Conservation (phyloP, 2,797 vertebrate species). For the Sphenopsis melanotis region DNA sequence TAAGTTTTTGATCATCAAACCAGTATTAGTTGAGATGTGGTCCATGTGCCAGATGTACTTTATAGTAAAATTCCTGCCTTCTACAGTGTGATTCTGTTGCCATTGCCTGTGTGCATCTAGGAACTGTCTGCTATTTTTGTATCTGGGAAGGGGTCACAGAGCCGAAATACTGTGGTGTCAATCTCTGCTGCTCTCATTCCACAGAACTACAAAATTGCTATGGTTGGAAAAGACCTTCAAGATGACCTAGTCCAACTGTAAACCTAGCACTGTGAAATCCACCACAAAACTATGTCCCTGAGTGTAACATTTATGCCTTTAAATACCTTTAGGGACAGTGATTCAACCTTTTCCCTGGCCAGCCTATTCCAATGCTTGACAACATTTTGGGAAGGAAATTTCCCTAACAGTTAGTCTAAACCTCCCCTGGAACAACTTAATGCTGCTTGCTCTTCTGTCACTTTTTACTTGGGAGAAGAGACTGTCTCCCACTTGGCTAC, state of each 20-base stretch:
- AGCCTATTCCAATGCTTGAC: neutral
- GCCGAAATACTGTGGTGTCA: neutral
- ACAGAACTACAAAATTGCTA: neutral
- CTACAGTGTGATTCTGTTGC: neutral
- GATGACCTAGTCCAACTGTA: neutral
- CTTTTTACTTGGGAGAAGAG: neutral
- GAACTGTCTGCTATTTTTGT: neutral
- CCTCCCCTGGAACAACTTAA: neutral
- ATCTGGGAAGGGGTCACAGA: neutral
- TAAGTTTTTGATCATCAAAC: neutral
- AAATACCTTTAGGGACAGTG: neutral
- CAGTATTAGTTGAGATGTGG: neutral
- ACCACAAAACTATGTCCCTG: neutral
- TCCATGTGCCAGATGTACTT: neutral
- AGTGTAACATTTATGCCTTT: neutral
- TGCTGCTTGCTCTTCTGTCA: neutral
- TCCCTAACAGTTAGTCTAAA: neutral
- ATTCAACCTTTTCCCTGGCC: neutral
- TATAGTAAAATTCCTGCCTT: neutral
- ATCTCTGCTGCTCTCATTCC: neutral
- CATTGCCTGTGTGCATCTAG: neutral
- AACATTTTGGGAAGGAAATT: neutral
- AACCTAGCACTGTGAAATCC: neutral
- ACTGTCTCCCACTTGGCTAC: accelerated
- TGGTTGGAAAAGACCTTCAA: neutral